Evolutionary conservation across 2,888 invertebrate species (phyloP), one percentile per base, ranked within the genome.

Genomic region (Cylindroiulus punctatus): DNA sequence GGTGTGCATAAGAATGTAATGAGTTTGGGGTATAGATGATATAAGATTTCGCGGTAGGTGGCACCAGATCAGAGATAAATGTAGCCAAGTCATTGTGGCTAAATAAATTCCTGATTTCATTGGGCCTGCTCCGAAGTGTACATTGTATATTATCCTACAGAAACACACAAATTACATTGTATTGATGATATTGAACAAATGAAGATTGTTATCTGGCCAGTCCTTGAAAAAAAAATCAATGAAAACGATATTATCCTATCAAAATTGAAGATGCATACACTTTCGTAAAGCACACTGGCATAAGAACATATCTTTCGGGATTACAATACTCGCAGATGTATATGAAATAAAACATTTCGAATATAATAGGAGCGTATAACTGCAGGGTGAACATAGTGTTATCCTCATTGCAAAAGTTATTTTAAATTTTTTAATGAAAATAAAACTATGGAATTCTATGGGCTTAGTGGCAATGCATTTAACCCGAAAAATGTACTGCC

Each of bases 41-140:
- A 44, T 83, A 44, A 83, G 83, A 83, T 44, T 83, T 44, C 44
- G 83, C 83, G 44, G 40, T 83, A 44, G 44, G 83, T 83, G 83
- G 44, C 40, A 36, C 44, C 26, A 83, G 40, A 83, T 83, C 36
- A 8, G 83, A 83, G 44, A 83, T 42, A 83, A 42, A 42, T 44
- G 26, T 40, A 44, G 42, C 17, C 44, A 10, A 83, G 83, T 42
- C 40, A 44, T 83, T 40, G 44, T 36, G 26, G 40, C 40, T 83
- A 83, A 83, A 83, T 76, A 76, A 30, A 76, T 76, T 76, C 76
- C 30, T 26, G 30, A 4, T 17, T 76, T 7, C 30, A 76, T 1
- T 17, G 17, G 26, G 17, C 30, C 76, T 17, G 14, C 14, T 30
- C 30, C 5, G n/a, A 5, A 52, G 44, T 52, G 52, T 65, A 10